A percentile compares a stretch with the other conserved stretches of the same genome.
Evolutionary conservation across 2,797 vertebrate genomes (phyloP).

Genomic region (Salmo trutta): DNA sequence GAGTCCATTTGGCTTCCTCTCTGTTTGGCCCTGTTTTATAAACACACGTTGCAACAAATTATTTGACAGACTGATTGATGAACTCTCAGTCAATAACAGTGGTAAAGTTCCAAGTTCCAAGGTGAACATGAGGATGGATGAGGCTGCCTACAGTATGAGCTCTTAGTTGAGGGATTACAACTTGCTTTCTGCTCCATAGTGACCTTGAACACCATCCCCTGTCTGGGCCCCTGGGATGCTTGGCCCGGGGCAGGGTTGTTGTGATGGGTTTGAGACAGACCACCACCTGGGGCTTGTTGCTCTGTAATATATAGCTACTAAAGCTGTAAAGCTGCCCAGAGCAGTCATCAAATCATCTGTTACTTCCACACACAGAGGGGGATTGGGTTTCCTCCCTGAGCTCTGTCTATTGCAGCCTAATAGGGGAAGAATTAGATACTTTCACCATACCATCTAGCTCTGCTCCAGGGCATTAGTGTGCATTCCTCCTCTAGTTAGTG

Average conservation of each 20-base stretch:
- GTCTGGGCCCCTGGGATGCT: constrained; percentile 35
- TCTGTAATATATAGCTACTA: constrained; percentile 53
- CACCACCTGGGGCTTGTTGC: constrained; percentile 49
- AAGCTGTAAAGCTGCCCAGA: constrained; percentile 47
- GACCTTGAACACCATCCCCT: constrained; percentile 39
- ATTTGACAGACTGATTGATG: constrained; percentile 8
- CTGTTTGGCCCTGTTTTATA: not conserved
- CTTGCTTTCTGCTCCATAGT: constrained; percentile 32
- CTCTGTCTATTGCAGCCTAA: constrained; percentile 15
- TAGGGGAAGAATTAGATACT: constrained; percentile 21
- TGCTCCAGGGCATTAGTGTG: no score
- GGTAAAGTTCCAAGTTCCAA: not conserved
- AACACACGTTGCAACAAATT: not conserved
- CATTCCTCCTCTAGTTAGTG: no score
- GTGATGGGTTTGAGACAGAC: constrained; percentile 40
- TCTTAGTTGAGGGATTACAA: constrained; percentile 31
- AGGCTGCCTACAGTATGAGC: constrained; percentile 11
- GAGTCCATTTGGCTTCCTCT: not conserved
- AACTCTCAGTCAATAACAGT: not conserved
- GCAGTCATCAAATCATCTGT: constrained; percentile 59
- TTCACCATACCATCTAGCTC: not conserved
- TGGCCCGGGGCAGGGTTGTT: constrained; percentile 37
- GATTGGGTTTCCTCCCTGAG: constrained; percentile 20
- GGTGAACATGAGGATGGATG: constrained; percentile 17
- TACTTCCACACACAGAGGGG: constrained; percentile 40